Evolutionary conservation across 2,797 vertebrate genomes (phyloP), one percentile per base, ranked within the genome.

Genomic region (Eidolon dupreanum): DNA sequence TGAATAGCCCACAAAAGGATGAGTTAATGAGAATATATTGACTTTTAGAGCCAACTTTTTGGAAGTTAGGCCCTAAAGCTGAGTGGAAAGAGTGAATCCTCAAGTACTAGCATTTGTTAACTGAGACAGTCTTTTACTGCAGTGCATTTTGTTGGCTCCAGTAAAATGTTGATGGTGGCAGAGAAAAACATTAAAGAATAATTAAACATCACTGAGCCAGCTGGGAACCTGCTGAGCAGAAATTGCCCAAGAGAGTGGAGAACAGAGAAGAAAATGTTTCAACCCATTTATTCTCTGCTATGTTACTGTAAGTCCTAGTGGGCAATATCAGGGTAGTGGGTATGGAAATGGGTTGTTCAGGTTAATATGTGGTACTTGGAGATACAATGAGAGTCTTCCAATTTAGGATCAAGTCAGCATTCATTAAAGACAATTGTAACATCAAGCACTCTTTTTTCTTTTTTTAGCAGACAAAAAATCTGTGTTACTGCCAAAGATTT

Each of bases 141-240:
- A 61, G n/a, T 31, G 19, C 3, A n/a, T 51, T 94, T 94, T 95
- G 17, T 49, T 87, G 61, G 63, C 24, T 65, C 3, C 46, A 49
- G 24, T 49, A 73, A 83, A 63, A 82, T 28, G 46, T 31, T 90
- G 43, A 66, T 59, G 63, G 36, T 68, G 38, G n/a, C 49, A 96
- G 41, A 59, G 49, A 90, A 96, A 90, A 87, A 9, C 70, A 88
- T 63, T 59, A 70, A 68, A 85, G 38, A 94, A 59, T 71, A 90
- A 85, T 81, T 78, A 90, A 88, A 85, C 92, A 70, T 24, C 36
- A 82, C 38, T 31, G n/a, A 92, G 49, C 36, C 28, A 74, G 63
- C 88, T 94, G 93, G 46, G 38, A 90, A 92, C 88, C 93, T 94
- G 63, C 49, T 38, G 36, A 82, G 79, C 77, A 95, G 71, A 61